These are phyloP conservation scores for Xenopus laevis DNA, from an alignment of 2,113 vertebrate genomes.

Conservation along the genomic window DNA sequence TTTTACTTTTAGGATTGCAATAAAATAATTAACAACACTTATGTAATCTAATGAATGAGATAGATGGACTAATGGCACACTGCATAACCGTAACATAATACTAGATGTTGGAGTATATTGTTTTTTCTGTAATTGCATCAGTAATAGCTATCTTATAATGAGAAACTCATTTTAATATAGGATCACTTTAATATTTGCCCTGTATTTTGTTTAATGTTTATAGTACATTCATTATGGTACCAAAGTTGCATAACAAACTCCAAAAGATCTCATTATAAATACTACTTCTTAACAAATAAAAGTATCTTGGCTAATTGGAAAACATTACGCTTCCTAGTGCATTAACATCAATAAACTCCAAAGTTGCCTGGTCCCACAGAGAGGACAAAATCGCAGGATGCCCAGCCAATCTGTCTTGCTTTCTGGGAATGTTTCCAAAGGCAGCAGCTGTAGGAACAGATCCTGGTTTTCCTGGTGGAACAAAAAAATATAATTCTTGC, in stretches of 20 bases:
- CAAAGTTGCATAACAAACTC: not conserved
- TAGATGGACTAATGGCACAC: too few species aligned
- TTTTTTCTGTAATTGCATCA: too few species aligned
- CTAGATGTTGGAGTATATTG: too few species aligned
- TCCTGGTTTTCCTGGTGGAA: constrained; percentile 37
- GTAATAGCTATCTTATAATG: too few species aligned
- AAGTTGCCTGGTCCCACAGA: constrained; percentile 21
- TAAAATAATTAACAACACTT: too few species aligned
- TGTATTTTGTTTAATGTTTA: constrained; percentile 11
- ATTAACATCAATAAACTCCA: constrained; percentile 29
- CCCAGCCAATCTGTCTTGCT: constrained; percentile 29
- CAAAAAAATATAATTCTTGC: constrained; percentile 5
- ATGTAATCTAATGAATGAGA: too few species aligned
- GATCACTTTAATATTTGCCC: not conserved
- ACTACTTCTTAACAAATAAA: constrained; percentile 18
- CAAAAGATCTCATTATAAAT: not conserved
- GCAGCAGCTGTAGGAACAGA: constrained; percentile 35
- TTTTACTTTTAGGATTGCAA: too few species aligned
- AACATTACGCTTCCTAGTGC: constrained; percentile 31
- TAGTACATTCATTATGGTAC: not conserved
- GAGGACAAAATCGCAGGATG: constrained; percentile 33
- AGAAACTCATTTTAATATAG: not conserved
- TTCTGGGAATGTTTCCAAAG: constrained; percentile 38
- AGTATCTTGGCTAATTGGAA: constrained; percentile 29
- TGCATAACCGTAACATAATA: too few species aligned